Conservation (phyloP, 2,797 vertebrate species). For the Pipistrellus kuhlii region DNA sequence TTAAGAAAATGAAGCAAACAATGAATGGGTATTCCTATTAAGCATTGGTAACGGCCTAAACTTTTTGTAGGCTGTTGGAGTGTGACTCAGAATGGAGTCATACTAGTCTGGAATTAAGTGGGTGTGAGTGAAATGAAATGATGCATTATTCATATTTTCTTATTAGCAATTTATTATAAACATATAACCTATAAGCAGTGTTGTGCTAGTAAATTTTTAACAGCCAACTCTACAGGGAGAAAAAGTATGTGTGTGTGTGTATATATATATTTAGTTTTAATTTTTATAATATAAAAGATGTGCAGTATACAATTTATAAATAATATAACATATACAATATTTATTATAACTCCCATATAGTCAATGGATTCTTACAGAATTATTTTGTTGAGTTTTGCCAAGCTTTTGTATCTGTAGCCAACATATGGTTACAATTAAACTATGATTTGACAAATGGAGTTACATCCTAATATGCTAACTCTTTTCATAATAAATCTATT, state of each 20-base stretch:
- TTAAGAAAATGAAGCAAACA: slow-evolving; percentile 52
- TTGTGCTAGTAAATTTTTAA: slow-evolving; percentile 50
- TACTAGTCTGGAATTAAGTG: not conserved
- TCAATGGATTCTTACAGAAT: slow-evolving; percentile 51
- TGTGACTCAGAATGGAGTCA: slow-evolving; percentile 14
- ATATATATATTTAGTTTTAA: slow-evolving; percentile 17
- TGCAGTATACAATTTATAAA: slow-evolving; percentile 45
- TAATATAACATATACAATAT: slow-evolving; percentile 33
- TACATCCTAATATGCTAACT: slow-evolving; percentile 33
- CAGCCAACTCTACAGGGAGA: not conserved
- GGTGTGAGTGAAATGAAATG: not conserved
- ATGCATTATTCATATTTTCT: slow-evolving; percentile 50
- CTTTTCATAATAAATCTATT: slow-evolving; percentile 61
- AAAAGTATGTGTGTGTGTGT: not conserved
- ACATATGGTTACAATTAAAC: slow-evolving; percentile 30
- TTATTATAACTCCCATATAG: slow-evolving; percentile 37
- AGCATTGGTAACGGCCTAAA: not conserved
- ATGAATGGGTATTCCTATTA: not conserved
- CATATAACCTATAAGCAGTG: not conserved
- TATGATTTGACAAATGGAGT: slow-evolving; percentile 46
- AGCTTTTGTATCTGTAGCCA: slow-evolving; percentile 62
- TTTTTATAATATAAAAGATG: slow-evolving; percentile 56
- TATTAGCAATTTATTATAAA: slow-evolving; percentile 58
- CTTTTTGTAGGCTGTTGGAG: not conserved
- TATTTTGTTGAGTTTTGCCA: slow-evolving; percentile 45